A percentile compares a stretch with the other conserved stretches of the same genome.
phyloP scores from a whole-genome alignment of 2,888 invertebrate genomes.

The Dendrolimus houi region DNA sequence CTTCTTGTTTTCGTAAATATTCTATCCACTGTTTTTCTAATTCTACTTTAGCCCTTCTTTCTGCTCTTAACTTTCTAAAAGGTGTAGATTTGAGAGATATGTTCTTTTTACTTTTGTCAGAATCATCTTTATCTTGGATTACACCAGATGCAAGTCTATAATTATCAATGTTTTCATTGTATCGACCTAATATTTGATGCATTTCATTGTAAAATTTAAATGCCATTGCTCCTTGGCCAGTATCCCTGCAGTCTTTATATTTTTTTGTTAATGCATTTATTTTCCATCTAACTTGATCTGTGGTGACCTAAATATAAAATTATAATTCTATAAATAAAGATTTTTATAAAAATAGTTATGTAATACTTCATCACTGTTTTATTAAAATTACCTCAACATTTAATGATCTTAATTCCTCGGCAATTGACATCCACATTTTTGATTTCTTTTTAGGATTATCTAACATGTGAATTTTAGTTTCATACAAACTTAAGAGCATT shows the following conservation, averaged over 20 bases:
- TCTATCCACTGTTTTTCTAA: slow-evolving; percentile 54
- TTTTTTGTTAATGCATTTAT: slow-evolving; percentile 55
- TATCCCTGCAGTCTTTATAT: slow-evolving; percentile 51
- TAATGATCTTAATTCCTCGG: slow-evolving; percentile 45
- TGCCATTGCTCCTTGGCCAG: slow-evolving; percentile 35
- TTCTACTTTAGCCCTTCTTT: slow-evolving; percentile 47
- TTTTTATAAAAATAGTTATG: slow-evolving; percentile 3
- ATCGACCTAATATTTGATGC: slow-evolving; percentile 48
- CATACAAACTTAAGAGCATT: slow-evolving; percentile 46
- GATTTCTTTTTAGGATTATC: slow-evolving; percentile 58
- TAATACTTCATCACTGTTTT: not conserved
- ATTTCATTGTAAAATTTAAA: slow-evolving; percentile 58
- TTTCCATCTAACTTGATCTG: slow-evolving; percentile 57
- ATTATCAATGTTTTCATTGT: slow-evolving; percentile 33
- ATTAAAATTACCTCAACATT: slow-evolving; percentile 34
- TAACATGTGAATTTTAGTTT: slow-evolving; percentile 49
- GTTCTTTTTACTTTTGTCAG: slow-evolving; percentile 28
- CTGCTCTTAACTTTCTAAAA: slow-evolving; percentile 42
- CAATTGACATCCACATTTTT: slow-evolving; percentile 53
- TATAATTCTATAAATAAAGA: slow-evolving; percentile 1
- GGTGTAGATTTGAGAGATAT: slow-evolving; percentile 29
- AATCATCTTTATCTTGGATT: slow-evolving; percentile 25
- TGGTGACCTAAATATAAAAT: slow-evolving; percentile 34
- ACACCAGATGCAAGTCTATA: slow-evolving; percentile 48
- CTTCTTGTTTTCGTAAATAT: slow-evolving; percentile 46